Evolutionary conservation across 2,888 invertebrate genomes (phyloP).

Genomic region (Ectemnius lituratus): DNA sequence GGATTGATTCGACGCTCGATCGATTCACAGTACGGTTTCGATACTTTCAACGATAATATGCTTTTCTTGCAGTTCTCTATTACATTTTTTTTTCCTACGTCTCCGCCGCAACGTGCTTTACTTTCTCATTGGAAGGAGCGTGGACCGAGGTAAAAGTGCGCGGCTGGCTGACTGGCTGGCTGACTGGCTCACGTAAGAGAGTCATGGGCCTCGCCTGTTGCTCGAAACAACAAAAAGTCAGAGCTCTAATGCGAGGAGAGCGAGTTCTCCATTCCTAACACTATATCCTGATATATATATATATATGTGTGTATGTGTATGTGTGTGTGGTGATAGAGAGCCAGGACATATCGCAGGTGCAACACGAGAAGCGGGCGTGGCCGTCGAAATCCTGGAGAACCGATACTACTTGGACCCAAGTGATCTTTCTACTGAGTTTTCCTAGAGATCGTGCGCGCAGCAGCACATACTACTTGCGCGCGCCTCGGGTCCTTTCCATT

Average conservation of each 20-base stretch:
- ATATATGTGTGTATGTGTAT: too few species aligned
- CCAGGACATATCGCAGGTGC: slow-evolving; percentile 44
- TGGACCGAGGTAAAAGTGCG: slow-evolving; percentile 57
- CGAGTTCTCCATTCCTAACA: too few species aligned
- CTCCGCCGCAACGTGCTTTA: not conserved
- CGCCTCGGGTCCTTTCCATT: too few species aligned
- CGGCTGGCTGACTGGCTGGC: slow-evolving; percentile 42
- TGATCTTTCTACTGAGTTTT: slow-evolving; percentile 40
- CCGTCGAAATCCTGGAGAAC: slow-evolving; percentile 41
- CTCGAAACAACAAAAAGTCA: slow-evolving; percentile 36
- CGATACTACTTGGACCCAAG: slow-evolving; percentile 12
- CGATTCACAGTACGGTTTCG: not conserved
- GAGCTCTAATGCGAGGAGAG: not conserved
- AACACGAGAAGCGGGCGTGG: slow-evolving; percentile 52
- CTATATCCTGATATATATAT: too few species aligned
- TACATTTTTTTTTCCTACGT: not conserved
- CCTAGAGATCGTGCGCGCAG: slow-evolving; percentile 15
- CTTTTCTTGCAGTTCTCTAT: not conserved
- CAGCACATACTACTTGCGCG: too few species aligned
- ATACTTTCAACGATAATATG: not conserved
- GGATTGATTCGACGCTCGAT: not conserved
- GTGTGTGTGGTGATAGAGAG: slow-evolving; percentile 11
- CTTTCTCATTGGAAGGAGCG: slow-evolving; percentile 3
- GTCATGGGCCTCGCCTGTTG: slow-evolving; percentile 29
- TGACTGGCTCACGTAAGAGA: slow-evolving; percentile 53